A percentile compares a stretch with the other conserved stretches of the same genome.
Evolutionary conservation across 1,140 invertebrate genomes (phyloP).

Genomic region (Pachyrhynchus sulphureomaculatus): DNA sequence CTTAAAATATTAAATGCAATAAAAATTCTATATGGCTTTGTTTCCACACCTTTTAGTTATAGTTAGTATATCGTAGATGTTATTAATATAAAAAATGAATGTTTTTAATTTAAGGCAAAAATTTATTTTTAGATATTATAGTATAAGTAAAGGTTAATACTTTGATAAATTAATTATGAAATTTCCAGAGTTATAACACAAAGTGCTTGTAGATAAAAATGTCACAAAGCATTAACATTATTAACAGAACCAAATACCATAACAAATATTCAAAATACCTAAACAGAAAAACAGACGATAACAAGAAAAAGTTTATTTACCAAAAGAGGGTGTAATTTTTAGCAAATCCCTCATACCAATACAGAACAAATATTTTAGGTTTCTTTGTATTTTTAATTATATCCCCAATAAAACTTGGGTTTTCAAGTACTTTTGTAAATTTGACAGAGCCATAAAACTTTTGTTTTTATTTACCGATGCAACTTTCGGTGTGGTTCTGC

Average conservation of each 20-base stretch:
- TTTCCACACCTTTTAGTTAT: too few species aligned
- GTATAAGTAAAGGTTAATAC: too few species aligned
- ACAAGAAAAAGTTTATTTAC: conserved; percentile 24
- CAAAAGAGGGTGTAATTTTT: conserved; percentile 26
- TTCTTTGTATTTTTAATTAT: conserved; percentile 28
- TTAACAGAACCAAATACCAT: conserved; percentile 3
- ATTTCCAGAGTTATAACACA: too few species aligned
- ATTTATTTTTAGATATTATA: too few species aligned
- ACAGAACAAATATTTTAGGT: conserved; percentile 29
- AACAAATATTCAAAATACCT: neutral
- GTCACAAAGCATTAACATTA: neutral
- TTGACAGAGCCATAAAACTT: conserved; percentile 22
- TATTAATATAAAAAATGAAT: too few species aligned
- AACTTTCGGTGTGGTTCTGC: conserved; percentile 8
- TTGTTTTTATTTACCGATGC: conserved; percentile 29
- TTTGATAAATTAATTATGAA: too few species aligned
- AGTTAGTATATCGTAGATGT: too few species aligned
- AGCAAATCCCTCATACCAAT: conserved; percentile 28
- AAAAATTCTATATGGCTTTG: too few species aligned
- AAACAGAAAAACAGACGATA: neutral
- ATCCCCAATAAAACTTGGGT: conserved; percentile 26
- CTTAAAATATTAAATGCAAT: too few species aligned
- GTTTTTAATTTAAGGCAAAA: too few species aligned
- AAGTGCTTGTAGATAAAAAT: neutral
- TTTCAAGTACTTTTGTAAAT: conserved; percentile 31